Base-by-base conservation (phyloP, 2,113 vertebrate species). In the Chionis minor region DNA sequence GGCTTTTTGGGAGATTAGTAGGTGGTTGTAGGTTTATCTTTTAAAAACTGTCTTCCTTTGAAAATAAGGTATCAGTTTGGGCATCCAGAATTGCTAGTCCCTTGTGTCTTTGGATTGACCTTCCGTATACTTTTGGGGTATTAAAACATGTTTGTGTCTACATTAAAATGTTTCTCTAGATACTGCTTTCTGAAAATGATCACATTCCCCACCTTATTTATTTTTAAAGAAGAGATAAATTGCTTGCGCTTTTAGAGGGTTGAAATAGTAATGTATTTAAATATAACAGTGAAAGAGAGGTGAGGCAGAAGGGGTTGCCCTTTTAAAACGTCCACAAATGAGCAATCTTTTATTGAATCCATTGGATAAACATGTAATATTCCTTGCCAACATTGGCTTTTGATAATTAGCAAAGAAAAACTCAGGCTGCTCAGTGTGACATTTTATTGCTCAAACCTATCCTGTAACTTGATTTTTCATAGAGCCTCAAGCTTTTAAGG, bases 181-280 rank as follows among this genome's bases (percentile, higher is more conserved):
- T 81, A 8, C 81, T n/a, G 28, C 51, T 80, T 65, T 66, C 70
- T 66, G 17, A 91, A 95, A 82, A 74, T 5, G 33, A 55, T 85
- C 26, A 6, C 49, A n/a, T 87, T 79, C 54, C 49, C 44, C 44
- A 80, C 73, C 90, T 91, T 94, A 95, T 95, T 87, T 94, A 96
- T 94, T 96, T 96, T 96, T 94, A 95, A 97, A 96, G 92, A 94
- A 74, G 84, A 91, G 61, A 65, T 75, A 91, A 91, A 88, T 95
- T 86, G 87, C 89, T 73, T 67, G n/a, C 90, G 84, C 96, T 95
- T 96, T 94, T 55, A 88, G 59, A 62, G 91, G 72, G 49, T 81
- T 94, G 84, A 96, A 97, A 94, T 96, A 96, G 96, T 96, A 88
- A 95, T 94, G 79, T 86, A 59, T 96, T 89, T 90, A 87, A 96